Percentiles rank a stretch among this genome's conserved stretches.
Evolutionary conservation across 2,888 invertebrate species (phyloP).

Genomic region (Andricus curvator): DNA sequence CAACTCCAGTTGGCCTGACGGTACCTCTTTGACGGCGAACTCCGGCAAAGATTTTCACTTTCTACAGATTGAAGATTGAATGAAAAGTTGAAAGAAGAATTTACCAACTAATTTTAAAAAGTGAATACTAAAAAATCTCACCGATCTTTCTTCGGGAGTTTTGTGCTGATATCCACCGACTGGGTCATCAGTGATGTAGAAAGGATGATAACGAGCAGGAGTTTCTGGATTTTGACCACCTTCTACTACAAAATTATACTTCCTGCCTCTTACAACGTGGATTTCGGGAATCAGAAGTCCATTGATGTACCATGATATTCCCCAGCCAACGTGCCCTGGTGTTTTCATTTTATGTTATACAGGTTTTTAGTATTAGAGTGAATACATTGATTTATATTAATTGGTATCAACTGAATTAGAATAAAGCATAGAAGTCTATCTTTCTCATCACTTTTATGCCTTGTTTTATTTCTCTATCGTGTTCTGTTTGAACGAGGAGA

Average conservation of each 20-base stretch:
- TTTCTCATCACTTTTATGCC: no score
- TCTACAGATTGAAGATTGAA: conserved; percentile 74
- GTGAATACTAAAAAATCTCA: conserved; percentile 72
- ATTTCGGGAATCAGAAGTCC: conserved; percentile 95
- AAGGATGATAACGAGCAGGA: conserved; percentile 93
- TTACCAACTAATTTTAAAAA: not conserved
- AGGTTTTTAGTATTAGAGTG: no score
- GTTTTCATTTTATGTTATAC: not conserved
- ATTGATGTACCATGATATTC: conserved; percentile 96
- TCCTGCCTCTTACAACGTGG: conserved; percentile 91
- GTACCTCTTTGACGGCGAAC: conserved; percentile 86
- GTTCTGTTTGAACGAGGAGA: no score
- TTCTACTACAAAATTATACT: conserved; percentile 93
- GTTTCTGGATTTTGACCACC: conserved; percentile 89
- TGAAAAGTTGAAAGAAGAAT: not conserved
- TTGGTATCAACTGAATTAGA: no score
- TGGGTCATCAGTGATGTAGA: conserved; percentile 95
- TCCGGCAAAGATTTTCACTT: conserved; percentile 90
- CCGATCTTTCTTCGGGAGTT: conserved; percentile 88
- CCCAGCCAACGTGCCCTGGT: conserved; percentile 95
- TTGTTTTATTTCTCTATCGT: no score
- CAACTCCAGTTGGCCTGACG: conserved; percentile 87
- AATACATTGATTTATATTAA: no score
- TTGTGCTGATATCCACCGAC: conserved; percentile 94
- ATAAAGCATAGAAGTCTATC: no score